phyloP scores from a whole-genome alignment of 1,140 invertebrate species.

The Pogonomyrmex californicus region DNA sequence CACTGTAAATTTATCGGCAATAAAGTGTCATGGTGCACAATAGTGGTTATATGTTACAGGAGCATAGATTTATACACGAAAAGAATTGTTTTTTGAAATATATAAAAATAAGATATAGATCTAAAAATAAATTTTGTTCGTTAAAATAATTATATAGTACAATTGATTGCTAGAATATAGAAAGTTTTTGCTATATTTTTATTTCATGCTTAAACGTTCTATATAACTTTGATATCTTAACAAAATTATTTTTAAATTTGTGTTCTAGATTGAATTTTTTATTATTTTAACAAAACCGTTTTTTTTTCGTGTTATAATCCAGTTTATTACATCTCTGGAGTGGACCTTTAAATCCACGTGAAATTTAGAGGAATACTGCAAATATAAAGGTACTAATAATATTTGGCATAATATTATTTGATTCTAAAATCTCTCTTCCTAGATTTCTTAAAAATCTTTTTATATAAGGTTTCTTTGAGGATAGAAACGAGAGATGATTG shows the following conservation, averaged over 20 bases:
- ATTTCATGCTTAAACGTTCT: too few species aligned
- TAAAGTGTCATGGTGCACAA: neutral
- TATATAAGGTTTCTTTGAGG: neutral
- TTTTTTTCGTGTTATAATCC: neutral
- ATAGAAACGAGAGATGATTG: neutral
- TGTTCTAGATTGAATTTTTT: too few species aligned
- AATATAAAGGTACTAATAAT: neutral
- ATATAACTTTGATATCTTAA: too few species aligned
- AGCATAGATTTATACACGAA: constrained; percentile 10
- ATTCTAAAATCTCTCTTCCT: neutral
- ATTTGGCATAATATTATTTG: constrained; percentile 6
- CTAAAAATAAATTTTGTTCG: too few species aligned
- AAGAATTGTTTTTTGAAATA: neutral
- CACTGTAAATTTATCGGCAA: constrained; percentile 40
- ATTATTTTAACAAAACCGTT: too few species aligned
- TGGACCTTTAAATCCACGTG: too few species aligned
- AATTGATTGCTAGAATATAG: too few species aligned
- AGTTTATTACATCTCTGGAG: neutral
- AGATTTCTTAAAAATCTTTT: neutral
- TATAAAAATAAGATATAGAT: neutral
- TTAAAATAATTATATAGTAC: too few species aligned
- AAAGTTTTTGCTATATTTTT: too few species aligned
- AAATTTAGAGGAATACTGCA: too few species aligned
- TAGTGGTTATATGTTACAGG: constrained; percentile 29
- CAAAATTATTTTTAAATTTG: too few species aligned